Evolutionary conservation across 2,797 vertebrate species (phyloP).

Genomic region (Lophotriccus pileatus): DNA sequence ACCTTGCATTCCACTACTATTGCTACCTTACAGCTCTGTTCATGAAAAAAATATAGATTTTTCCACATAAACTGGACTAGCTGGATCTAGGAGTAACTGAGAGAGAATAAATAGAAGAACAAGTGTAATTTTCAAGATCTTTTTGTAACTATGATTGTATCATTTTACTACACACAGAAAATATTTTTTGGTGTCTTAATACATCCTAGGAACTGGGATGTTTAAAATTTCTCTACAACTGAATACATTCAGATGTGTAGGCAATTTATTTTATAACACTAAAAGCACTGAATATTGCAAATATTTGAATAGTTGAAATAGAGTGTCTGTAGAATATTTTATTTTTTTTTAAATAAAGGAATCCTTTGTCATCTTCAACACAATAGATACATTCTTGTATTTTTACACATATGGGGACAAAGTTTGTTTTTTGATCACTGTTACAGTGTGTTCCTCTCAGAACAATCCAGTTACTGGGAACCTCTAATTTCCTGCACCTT

Average conservation of each 20-base stretch:
- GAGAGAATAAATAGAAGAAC: not conserved
- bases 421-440: not conserved
- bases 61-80: not conserved
- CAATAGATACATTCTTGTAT: fast-evolving
- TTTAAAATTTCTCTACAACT: not conserved
- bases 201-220: not conserved
- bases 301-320: not conserved
- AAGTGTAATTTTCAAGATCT: not conserved
- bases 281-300: not conserved
- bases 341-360: not conserved
- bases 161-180: not conserved
- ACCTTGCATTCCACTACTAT: not conserved
- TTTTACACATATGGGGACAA: not conserved
- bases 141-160: not conserved
- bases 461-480: not conserved
- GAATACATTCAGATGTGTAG: not conserved
- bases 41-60: not conserved
- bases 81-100: not conserved
- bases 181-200: not conserved
- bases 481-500: not conserved
- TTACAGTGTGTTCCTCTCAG: not conserved
- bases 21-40: not conserved
- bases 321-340: not conserved
- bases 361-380: not conserved
- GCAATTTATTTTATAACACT: not conserved